Percentiles rank a stretch among this genome's conserved stretches.
Conservation (phyloP, 2,888 invertebrate genomes). For the Microctonus aethiopoides region DNA sequence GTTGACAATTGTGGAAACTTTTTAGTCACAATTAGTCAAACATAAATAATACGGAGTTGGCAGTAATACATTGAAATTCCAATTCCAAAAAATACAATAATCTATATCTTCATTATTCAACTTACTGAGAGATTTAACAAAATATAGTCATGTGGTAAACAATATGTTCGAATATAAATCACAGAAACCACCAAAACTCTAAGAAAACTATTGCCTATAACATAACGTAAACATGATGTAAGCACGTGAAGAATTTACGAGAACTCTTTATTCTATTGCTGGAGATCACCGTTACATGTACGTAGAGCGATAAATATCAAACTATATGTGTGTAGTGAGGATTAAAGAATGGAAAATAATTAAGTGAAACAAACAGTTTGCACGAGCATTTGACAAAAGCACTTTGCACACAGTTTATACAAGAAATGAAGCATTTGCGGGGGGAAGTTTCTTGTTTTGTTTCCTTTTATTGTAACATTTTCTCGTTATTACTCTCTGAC, state of each 20-base stretch:
- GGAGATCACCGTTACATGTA: background rate
- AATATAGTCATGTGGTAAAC: too few relatives aligned
- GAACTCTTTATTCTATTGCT: background rate
- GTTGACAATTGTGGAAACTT: too few relatives aligned
- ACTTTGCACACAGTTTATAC: background rate
- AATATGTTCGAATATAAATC: too few relatives aligned
- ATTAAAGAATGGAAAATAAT: background rate
- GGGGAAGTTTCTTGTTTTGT: slow-evolving; percentile 21
- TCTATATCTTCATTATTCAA: too few relatives aligned
- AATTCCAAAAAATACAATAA: too few relatives aligned
- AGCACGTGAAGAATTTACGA: background rate
- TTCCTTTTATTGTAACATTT: background rate
- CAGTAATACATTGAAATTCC: too few relatives aligned
- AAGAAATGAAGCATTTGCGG: slow-evolving; percentile 34
- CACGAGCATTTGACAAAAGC: background rate
- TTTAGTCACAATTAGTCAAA: too few relatives aligned
- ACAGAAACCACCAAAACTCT: too few relatives aligned
- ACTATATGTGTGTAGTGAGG: background rate
- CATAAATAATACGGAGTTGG: too few relatives aligned
- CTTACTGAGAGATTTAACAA: too few relatives aligned
- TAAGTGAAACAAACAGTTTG: background rate
- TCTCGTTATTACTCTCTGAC: background rate
- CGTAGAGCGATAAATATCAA: background rate
- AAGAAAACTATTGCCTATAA: too few relatives aligned
- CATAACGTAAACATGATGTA: background rate